phyloP scores from a whole-genome alignment of 2,113 vertebrate species.

The Scartelaos histophorus region DNA sequence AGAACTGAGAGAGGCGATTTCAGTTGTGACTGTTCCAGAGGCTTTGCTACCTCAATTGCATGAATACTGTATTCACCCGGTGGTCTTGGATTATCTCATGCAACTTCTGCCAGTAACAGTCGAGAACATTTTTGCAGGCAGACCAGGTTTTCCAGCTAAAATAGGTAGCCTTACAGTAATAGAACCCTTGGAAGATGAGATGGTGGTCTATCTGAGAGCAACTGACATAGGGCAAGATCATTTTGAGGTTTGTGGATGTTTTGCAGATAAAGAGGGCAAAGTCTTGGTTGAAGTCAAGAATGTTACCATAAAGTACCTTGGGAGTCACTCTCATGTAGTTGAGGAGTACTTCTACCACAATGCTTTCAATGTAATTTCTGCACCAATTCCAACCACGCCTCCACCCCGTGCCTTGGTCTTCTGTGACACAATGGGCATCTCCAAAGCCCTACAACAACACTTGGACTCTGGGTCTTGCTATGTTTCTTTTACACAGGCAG shows the following conservation, averaged over 20 bases:
- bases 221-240: slow-evolving; percentile 63
- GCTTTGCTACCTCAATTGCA: slow-evolving; percentile 70
- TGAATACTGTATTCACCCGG: slow-evolving; percentile 82
- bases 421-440: slow-evolving; percentile 78
- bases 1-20: slow-evolving; percentile 79
- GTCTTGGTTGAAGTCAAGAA: slow-evolving; percentile 80
- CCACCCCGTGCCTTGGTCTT: slow-evolving; percentile 78
- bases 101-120: slow-evolving; percentile 75
- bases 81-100: slow-evolving; percentile 83
- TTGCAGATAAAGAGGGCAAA: slow-evolving; percentile 76
- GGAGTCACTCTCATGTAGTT: slow-evolving; percentile 59
- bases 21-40: slow-evolving; percentile 74
- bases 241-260: slow-evolving; percentile 83
- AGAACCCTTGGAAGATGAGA: slow-evolving; percentile 79
- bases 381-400: not conserved
- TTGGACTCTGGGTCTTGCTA: slow-evolving; percentile 74
- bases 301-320: slow-evolving; percentile 74
- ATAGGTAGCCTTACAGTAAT: slow-evolving; percentile 81
- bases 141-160: slow-evolving; percentile 76
- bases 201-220: slow-evolving; percentile 82
- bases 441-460: slow-evolving; percentile 69
- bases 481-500: slow-evolving; percentile 64
- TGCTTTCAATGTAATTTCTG: slow-evolving; percentile 63
- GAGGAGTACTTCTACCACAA: slow-evolving; percentile 82
- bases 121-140: slow-evolving; percentile 43